Base-by-base conservation (phyloP, 2,797 vertebrate genomes). In the Bovichtus diacanthus region DNA sequence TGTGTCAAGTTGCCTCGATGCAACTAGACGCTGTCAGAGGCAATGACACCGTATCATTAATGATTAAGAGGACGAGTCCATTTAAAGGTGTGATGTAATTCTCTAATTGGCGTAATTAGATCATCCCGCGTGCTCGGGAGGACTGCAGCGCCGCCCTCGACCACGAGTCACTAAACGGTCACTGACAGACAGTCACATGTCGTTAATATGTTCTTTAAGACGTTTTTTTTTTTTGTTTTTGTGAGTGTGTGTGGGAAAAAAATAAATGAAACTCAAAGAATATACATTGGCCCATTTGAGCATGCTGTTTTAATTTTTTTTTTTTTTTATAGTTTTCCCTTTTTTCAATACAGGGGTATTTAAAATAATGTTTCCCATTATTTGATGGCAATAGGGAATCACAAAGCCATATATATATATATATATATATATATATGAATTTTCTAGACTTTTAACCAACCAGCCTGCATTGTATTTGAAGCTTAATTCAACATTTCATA, bases 91-190 rank as follows among this genome's bases (percentile, higher is more conserved):
- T 91, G 90, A 92, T 78, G 88, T 89, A 88, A 90, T 91, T 87
- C 85, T 86, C 68, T 91, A 88, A 93, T 93, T 92, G 91, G 83
- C 46, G 90, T 87, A 92, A 93, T 91, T 79, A 87, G 92, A 93
- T 92, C 88, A 86, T 61, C 80, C 73, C 16, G 59, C 43, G 34
- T 49, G 74, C 70, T 55, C 61, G 64, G 25, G 51, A 54, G 9
- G 47, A 46, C 34, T 44, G 46, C 74, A 36, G 74, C 23, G 11
- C 64, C 68, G 61, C 46, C 56, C 72, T 38, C 50, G 5, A 34
- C 56, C 76, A 61, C 65, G 41, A 50, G 64, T 21, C 62, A 55
- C 75, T 29, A 31, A 69, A 69, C 25, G 62, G 58, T 12, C 60
- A 25, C 50, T 47, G 56, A 74, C 56, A 60, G 70, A 78, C 50